phyloP scores from a whole-genome alignment of 2,797 vertebrate species.

The Echiichthys vipera region DNA sequence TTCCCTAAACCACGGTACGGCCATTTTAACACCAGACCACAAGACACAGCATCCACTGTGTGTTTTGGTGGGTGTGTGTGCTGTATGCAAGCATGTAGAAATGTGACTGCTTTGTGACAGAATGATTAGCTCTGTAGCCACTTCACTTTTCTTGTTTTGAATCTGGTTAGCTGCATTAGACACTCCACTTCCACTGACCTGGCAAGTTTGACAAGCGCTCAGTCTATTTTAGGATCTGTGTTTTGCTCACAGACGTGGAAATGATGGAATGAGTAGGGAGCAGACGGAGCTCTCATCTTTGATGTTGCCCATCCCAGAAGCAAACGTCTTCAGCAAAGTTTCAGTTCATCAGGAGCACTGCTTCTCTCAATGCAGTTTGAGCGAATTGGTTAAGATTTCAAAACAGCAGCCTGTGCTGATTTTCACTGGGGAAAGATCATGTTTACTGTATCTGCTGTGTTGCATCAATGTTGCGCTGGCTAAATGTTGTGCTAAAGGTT shows the following conservation, averaged over 20 bases:
- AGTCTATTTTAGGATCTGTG: constrained; percentile 39
- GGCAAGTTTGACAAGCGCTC: constrained; percentile 11
- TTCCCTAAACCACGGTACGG: too few relatives aligned
- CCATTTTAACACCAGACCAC: too few relatives aligned
- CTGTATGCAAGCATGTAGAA: neutral
- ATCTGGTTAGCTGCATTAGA: constrained; percentile 20
- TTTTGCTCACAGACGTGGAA: constrained; percentile 33
- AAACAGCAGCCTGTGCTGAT: neutral
- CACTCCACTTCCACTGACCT: constrained; percentile 30
- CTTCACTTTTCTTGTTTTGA: constrained; percentile 23
- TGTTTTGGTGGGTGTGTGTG: neutral
- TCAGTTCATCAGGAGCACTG: neutral
- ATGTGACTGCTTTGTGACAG: neutral
- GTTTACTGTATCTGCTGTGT: too few relatives aligned
- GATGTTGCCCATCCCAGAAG: constrained; percentile 13
- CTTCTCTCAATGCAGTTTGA: neutral
- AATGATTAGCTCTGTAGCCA: constrained; percentile 1
- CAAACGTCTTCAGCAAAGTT: neutral
- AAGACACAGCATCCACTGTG: neutral
- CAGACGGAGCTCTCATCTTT: constrained; percentile 3
- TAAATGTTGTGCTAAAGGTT: too few relatives aligned
- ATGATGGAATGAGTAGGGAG: constrained; percentile 14
- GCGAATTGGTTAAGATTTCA: neutral
- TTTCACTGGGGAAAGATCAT: neutral
- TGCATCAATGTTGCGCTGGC: too few relatives aligned